Percentiles rank a stretch among this genome's conserved stretches.
Evolutionary conservation across 2,113 vertebrate species (phyloP).

Genomic region (Aspiorhynchus laticeps): DNA sequence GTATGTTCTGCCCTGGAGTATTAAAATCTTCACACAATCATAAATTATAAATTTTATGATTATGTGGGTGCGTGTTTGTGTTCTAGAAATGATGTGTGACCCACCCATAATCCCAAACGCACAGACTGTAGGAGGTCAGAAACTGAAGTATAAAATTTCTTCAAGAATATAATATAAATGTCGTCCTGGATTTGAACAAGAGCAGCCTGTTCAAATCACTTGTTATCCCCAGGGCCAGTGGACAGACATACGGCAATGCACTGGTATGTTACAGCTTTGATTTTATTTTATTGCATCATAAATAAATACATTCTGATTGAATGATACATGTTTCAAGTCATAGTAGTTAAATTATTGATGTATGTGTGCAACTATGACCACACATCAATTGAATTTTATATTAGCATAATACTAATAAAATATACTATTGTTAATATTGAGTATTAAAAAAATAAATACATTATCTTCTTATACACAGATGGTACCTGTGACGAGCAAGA

Average conservation of each 20-base stretch:
- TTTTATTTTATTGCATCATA: neutral
- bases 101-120: conserved; percentile 18
- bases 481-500: conserved; percentile 24
- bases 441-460: neutral
- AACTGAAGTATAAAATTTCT: neutral
- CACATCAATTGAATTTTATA: neutral
- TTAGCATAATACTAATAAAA: neutral
- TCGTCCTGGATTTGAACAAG: conserved; percentile 2
- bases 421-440: neutral
- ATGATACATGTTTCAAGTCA: neutral
- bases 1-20: neutral
- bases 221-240: conserved; percentile 15
- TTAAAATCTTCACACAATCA: neutral
- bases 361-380: neutral
- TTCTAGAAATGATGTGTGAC: conserved; percentile 7
- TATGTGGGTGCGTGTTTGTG: neutral
- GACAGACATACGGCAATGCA: neutral
- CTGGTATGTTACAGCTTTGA: neutral
- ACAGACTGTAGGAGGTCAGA: neutral
- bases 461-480: conserved; percentile 3
- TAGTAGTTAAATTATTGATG: neutral
- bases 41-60: neutral
- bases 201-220: neutral
- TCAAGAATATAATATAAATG: conserved; percentile 1
- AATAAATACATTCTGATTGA: neutral